Evolutionary conservation across 2,113 vertebrate genomes (phyloP).

Genomic region (Coregonus clupeaformis): DNA sequence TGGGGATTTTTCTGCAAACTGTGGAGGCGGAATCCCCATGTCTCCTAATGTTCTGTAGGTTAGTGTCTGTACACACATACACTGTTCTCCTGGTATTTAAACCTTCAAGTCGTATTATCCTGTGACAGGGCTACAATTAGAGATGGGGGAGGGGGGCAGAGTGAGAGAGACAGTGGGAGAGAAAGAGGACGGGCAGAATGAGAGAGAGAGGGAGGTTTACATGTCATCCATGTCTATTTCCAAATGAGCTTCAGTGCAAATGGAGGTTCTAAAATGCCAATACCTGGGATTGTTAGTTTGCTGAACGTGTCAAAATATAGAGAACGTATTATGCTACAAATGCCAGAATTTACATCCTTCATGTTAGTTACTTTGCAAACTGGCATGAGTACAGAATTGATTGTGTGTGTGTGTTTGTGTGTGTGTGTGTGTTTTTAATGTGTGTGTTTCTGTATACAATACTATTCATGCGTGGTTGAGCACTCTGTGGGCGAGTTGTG

Average conservation of each 20-base stretch:
- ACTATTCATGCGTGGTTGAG: constrained; percentile 65
- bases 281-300: background rate
- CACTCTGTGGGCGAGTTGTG: constrained; percentile 74
- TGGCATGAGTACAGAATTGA: no score
- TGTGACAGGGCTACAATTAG: background rate
- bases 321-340: no score
- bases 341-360: no score
- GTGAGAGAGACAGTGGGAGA: background rate
- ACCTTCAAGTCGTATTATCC: background rate
- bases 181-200: background rate
- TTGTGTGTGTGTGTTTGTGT: constrained; percentile 8
- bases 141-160: background rate
- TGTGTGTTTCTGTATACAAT: background rate
- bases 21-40: no score
- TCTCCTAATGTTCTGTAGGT: no score
- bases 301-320: background rate
- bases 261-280: background rate
- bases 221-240: background rate
- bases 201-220: background rate
- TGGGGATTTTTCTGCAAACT: background rate
- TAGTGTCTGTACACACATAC: background rate
- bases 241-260: background rate
- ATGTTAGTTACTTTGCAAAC: no score
- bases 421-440: constrained; percentile 8
- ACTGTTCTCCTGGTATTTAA: background rate